Percentiles rank a stretch among this genome's conserved stretches.
These are phyloP conservation scores for Pseudanteris insignis DNA, from an alignment of 2,888 invertebrate genomes.

Conservation along the genomic window DNA sequence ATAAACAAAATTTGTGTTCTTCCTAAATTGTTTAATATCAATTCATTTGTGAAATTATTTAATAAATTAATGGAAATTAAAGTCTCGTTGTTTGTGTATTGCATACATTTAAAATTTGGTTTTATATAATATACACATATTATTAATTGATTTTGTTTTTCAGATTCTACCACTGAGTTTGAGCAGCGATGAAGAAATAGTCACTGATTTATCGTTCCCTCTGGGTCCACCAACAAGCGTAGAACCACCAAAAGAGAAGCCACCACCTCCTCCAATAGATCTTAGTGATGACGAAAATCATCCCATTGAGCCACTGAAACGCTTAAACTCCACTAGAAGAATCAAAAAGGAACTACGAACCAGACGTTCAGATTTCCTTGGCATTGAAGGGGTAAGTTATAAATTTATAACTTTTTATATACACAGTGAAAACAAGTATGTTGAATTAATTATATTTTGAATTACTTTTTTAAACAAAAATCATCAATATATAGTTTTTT, in stretches of 20 bases:
- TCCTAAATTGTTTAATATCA: no score
- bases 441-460: no score
- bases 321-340: slow-evolving; percentile 83
- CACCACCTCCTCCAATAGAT: slow-evolving; percentile 81
- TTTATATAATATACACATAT: no score
- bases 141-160: no score
- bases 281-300: slow-evolving; percentile 65
- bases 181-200: slow-evolving; percentile 61
- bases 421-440: no score
- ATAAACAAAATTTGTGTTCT: no score
- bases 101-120: no score
- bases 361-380: slow-evolving; percentile 85
- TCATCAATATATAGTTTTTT: no score
- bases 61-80: no score
- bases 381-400: slow-evolving; percentile 74
- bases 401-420: slow-evolving; percentile 1
- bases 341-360: slow-evolving; percentile 87
- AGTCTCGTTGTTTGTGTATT: no score
- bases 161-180: slow-evolving; percentile 62
- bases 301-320: slow-evolving; percentile 71
- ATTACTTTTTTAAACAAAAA: no score
- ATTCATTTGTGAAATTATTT: no score
- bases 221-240: slow-evolving; percentile 72
- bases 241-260: slow-evolving; percentile 87
- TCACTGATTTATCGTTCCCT: slow-evolving; percentile 65